Base-by-base conservation (phyloP, 2,888 invertebrate species). In the Ormia ochracea region DNA sequence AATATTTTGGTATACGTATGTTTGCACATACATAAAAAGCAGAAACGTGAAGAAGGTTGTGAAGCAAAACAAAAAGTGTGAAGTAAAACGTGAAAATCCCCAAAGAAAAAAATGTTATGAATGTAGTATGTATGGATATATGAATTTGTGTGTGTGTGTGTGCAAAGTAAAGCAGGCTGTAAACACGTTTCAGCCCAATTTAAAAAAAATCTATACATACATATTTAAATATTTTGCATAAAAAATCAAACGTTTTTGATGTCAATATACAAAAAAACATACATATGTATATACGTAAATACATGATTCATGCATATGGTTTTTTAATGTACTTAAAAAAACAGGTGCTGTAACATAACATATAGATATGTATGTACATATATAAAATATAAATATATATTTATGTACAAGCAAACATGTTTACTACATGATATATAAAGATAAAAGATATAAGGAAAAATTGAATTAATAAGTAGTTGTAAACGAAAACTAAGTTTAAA, bases 11-110 rank as follows among this genome's bases (percentile, higher is more conserved):
- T n/a, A n/a, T n/a, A n/a, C n/a, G 33, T 3, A 56, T 23, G 4
- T 26, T 54, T 33, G 33, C 19, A 56, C 36, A 56, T 38, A 2
- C 36, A 56, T 38, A n/a, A 12, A 28, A 58, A 33, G 14, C 12
- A 36, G 36, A 65, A 73, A 75, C 52, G 75, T 76, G 61, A 50
- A 23, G n/a, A 76, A 76, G 63, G 76, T 31, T 63, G 76, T 76
- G 68, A 41, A 19, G 28, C 31, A 54, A 52, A 36, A 43, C 31
- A 54, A 52, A 36, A 21, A 23, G 38, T 9, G 10, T 21, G 14
- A 56, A 65, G 50, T 48, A 38, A 77, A 70, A 77, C 63, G 56
- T 59, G 52, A 59, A 54, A 43, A 58, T 33, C 36, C 3, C 23
- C 1, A 33, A 4, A 63, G 31, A 23, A 21, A 23, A 69, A 38